Evolutionary conservation across 2,888 invertebrate species (phyloP), one percentile per base, ranked within the genome.

Genomic region (Scaptomyza flava): DNA sequence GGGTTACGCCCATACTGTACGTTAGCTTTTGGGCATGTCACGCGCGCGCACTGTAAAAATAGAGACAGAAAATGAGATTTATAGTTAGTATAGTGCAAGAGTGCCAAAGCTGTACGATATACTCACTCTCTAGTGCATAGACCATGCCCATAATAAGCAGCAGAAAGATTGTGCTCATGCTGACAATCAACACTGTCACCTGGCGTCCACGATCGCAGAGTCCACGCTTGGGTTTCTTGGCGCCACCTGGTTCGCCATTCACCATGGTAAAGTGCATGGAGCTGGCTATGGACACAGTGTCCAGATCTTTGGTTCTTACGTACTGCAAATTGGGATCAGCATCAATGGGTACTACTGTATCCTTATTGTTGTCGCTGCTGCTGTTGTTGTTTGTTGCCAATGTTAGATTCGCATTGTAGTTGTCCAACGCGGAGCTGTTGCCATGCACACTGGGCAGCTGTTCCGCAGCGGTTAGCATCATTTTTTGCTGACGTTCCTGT

Each of bases 221-320:
- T 89, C 95, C 95, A 75, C 93, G 94, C 87, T 95, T 94, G 70
- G 93, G 93, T 69, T 94, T 93, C 89, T 94, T 94, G 53, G 91
- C 91, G 45, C 91, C 70, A 94, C 95, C 94, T 58, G 94, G 94
- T 81, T 95, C 94, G 59, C 96, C 96, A 90, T 96, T 96, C 68
- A 97, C 95, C 59, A 97, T 96, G 11, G 97, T 97, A 91, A 97
- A 97, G 92, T 97, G 96, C 89, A 96, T 96, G 68, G 96, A 96
- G 92, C 96, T 96, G 56, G 96, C 96, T 67, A 96, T 93, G 41
- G 96, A 96, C 64, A 94, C 93, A 53, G 94, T 94, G 91, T 96
- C 96, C 92, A 92, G 81, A 93, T 93, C 90, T 94, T 93, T 81
- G 93, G 92, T 82, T 90, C 84, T 85, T 66, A 90, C 78, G 58